A percentile compares a stretch with the other conserved stretches of the same genome.
Evolutionary conservation across 2,888 invertebrate genomes (phyloP).

Genomic region (Synanthedon vespiformis): DNA sequence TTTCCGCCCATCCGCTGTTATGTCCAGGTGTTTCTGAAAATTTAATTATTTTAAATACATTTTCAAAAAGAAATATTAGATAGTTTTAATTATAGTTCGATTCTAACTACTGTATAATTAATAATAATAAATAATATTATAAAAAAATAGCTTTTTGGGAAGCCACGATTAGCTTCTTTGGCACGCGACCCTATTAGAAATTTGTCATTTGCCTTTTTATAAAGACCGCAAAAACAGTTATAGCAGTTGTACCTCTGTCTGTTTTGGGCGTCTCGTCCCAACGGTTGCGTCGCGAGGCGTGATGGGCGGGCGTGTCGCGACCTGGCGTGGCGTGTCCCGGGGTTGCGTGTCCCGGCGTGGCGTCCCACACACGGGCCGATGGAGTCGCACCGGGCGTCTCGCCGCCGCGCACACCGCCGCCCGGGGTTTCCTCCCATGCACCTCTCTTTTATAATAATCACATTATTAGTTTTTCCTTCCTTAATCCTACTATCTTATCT

Average conservation of each 20-base stretch:
- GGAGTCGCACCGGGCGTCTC: slow-evolving; percentile 96
- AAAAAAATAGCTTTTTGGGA: no score
- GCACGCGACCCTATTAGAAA: no score
- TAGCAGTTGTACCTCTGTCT: slow-evolving; percentile 75
- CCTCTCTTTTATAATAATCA: slow-evolving; percentile 31
- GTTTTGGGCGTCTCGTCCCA: slow-evolving; percentile 99
- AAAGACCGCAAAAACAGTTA: neutral
- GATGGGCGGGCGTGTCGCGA: slow-evolving; percentile 82
- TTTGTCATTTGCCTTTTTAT: no score
- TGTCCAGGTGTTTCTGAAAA: slow-evolving; percentile 91
- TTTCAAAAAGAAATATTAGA: no score
- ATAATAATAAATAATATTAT: no score
- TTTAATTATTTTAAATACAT: no score
- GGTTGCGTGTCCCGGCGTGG: slow-evolving; percentile 94
- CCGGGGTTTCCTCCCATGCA: slow-evolving; percentile 96
- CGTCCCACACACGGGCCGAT: slow-evolving; percentile 94
- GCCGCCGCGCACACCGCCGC: slow-evolving; percentile 79
- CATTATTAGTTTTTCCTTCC: neutral
- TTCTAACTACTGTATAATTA: no score
- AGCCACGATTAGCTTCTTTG: no score
- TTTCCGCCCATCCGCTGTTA: slow-evolving; percentile 98
- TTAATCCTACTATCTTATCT: no score
- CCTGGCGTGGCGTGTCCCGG: slow-evolving; percentile 88
- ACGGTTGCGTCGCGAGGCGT: slow-evolving; percentile 87
- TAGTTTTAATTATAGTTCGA: no score